These are phyloP conservation scores for Fregetta grallaria DNA, from an alignment of 2,113 vertebrate genomes.

Conservation along the genomic window DNA sequence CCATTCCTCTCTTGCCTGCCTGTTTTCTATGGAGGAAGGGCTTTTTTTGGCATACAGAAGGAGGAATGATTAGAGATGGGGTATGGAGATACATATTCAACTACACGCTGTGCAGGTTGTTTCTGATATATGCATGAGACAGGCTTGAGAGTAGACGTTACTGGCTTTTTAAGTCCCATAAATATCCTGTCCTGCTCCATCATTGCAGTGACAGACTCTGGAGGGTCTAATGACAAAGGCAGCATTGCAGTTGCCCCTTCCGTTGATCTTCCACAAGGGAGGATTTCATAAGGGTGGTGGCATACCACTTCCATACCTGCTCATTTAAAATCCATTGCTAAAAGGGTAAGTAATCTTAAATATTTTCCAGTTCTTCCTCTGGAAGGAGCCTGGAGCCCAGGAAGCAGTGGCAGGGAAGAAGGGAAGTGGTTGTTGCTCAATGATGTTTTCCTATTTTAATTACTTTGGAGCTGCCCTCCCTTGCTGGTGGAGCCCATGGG, in stretches of 20 bases:
- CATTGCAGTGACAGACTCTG: neutral
- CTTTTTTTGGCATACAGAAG: neutral
- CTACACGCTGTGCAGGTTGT: fast-evolving
- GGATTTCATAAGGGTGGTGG: neutral
- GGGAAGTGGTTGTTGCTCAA: neutral
- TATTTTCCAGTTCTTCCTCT: neutral
- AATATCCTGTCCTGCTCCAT: neutral
- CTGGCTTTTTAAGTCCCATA: neutral
- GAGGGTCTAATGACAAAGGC: neutral
- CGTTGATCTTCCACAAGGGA: neutral
- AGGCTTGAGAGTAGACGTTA: neutral
- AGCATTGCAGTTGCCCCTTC: neutral
- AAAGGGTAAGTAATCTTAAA: neutral
- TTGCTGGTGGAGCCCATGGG: neutral
- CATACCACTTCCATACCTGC: neutral
- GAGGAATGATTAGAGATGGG: neutral
- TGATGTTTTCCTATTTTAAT: neutral
- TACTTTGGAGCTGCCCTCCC: neutral
- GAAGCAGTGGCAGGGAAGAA: neutral
- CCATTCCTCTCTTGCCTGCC: neutral
- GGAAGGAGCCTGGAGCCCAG: neutral
- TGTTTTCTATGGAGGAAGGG: neutral
- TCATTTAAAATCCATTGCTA: neutral
- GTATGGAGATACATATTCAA: neutral
- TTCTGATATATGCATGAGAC: neutral